These are phyloP conservation scores for Sebastes diaconus DNA, from an alignment of 2,797 vertebrate species.

Conservation along the genomic window DNA sequence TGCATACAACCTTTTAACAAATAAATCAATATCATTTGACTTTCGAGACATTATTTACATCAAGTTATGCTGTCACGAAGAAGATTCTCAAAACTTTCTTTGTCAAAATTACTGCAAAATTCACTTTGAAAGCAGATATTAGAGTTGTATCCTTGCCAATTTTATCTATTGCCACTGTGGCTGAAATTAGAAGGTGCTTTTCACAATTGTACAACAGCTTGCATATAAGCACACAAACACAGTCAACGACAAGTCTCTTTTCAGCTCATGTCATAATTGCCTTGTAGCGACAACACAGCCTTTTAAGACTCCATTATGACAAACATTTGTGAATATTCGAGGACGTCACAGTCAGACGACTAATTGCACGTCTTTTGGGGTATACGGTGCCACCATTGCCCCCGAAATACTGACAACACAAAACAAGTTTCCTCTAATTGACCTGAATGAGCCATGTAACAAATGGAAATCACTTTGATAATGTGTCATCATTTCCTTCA, in stretches of 20 bases:
- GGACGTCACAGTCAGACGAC: conserved; percentile 46
- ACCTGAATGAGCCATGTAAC: conserved; percentile 62
- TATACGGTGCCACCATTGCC: conserved; percentile 24
- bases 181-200: not conserved
- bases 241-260: not conserved
- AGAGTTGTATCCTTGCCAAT: not conserved
- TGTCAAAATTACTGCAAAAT: not conserved
- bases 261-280: conserved; percentile 28
- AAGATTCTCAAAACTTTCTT: not conserved
- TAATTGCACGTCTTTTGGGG: conserved; percentile 61
- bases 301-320: conserved; percentile 22
- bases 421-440: conserved; percentile 67
- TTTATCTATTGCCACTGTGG: not conserved
- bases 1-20: no score
- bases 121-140: not conserved
- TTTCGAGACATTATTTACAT: no score
- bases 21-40: no score
- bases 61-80: not conserved
- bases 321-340: conserved; percentile 51
- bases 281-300: conserved; percentile 14
- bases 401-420: conserved; percentile 48
- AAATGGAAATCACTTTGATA: conserved; percentile 70
- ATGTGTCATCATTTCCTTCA: conserved; percentile 62
- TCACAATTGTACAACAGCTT: not conserved
- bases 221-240: not conserved